phyloP scores from a whole-genome alignment of 2,888 invertebrate genomes.

The Lissocephala sabroskyi region DNA sequence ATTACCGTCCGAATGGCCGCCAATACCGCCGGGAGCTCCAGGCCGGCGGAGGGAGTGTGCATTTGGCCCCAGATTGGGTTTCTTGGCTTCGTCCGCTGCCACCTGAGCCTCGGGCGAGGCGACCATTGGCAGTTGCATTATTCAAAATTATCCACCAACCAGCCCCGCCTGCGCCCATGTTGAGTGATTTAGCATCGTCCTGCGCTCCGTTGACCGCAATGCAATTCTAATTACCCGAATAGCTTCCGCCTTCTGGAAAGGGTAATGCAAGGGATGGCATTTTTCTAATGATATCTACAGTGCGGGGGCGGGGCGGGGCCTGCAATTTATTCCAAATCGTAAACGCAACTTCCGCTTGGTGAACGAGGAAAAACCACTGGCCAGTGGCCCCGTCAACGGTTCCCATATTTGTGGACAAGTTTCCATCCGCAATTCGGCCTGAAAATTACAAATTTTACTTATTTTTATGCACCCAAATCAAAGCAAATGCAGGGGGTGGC shows the following conservation, averaged over 20 bases:
- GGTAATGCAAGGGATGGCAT: no score
- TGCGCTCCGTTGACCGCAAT: constrained; percentile 56
- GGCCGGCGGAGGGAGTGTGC: background rate
- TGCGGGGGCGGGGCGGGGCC: no score
- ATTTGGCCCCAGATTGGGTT: background rate
- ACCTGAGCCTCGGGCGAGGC: constrained; percentile 4
- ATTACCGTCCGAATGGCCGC: background rate
- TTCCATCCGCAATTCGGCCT: constrained; percentile 38
- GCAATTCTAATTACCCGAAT: constrained; percentile 63
- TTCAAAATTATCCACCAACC: constrained; percentile 39
- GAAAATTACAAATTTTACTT: constrained; percentile 60
- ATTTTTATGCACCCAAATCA: constrained; percentile 44
- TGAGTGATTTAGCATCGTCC: constrained; percentile 4
- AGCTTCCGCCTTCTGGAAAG: constrained; percentile 35
- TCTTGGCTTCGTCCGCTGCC: background rate
- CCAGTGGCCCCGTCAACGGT: constrained; percentile 2
- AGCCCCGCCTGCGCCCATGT: no score
- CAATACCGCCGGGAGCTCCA: background rate
- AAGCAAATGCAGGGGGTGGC: constrained; percentile 8
- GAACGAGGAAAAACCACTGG: constrained; percentile 14
- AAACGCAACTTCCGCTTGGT: constrained; percentile 50
- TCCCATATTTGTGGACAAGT: background rate
- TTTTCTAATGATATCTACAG: no score
- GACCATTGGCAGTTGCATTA: constrained; percentile 41
- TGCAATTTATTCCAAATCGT: constrained; percentile 64